Evolutionary conservation across 2,113 vertebrate species (phyloP).

Genomic region (Danio rerio): DNA sequence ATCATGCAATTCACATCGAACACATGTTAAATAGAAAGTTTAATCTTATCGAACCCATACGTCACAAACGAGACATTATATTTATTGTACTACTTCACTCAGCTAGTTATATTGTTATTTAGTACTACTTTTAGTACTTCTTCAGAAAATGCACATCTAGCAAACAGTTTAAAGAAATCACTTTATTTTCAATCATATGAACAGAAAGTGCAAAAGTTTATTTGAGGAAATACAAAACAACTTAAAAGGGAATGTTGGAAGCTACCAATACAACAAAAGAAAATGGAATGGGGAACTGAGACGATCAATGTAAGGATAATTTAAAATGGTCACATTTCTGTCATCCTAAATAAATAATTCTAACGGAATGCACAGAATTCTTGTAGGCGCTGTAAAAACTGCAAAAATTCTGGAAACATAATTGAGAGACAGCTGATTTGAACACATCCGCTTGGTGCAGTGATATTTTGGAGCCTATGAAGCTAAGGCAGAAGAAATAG

Average conservation of each 20-base stretch:
- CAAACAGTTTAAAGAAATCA: background rate
- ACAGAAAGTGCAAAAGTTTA: slow-evolving; percentile 62
- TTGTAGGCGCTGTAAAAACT: slow-evolving; percentile 15
- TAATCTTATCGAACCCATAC: background rate
- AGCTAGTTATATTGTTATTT: too few species aligned
- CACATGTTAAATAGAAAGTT: background rate
- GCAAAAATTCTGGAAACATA: background rate
- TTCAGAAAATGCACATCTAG: too few species aligned
- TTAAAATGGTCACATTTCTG: background rate
- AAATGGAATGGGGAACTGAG: slow-evolving; percentile 9
- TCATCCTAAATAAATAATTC: slow-evolving; percentile 29
- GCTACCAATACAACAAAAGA: slow-evolving; percentile 5
- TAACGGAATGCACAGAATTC: background rate
- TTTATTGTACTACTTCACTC: too few species aligned
- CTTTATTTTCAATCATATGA: slow-evolving; percentile 4
- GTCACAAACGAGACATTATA: too few species aligned
- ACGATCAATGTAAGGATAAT: background rate
- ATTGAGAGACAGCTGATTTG: background rate
- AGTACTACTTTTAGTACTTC: too few species aligned
- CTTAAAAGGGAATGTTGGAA: slow-evolving; percentile 58
- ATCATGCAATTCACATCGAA: background rate
- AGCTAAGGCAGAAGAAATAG: background rate
- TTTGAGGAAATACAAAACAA: slow-evolving; percentile 66
- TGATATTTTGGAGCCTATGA: background rate
- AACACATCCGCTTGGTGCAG: background rate